Evolutionary conservation across 2,888 invertebrate species (phyloP).

Genomic region (Rotaria macrura): DNA sequence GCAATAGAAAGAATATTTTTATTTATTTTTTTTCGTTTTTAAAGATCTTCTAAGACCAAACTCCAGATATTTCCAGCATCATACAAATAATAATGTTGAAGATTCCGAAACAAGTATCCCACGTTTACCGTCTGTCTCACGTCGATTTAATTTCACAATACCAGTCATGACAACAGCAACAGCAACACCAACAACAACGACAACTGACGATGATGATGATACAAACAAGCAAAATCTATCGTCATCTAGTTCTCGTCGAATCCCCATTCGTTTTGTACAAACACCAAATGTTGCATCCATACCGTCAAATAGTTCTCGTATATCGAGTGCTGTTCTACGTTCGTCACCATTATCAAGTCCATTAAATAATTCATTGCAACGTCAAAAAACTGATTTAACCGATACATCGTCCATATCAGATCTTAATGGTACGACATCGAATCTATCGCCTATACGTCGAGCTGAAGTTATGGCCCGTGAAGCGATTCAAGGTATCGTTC

Average conservation of each 20-base stretch:
- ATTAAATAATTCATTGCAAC: background rate
- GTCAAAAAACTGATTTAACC: background rate
- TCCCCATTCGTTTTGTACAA: background rate
- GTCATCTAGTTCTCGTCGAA: background rate
- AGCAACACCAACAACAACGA: background rate
- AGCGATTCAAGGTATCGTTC: constrained; percentile 4
- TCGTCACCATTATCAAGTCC: background rate
- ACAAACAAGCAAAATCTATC: background rate
- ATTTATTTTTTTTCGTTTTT: background rate
- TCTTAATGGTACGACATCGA: background rate
- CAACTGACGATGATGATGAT: background rate
- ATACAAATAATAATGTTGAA: background rate
- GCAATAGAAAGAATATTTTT: background rate
- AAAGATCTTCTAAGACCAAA: background rate
- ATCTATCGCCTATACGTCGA: background rate
- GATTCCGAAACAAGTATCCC: background rate
- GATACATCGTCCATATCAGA: background rate
- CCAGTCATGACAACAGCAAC: background rate
- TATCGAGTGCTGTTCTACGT: background rate
- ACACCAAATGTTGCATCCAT: background rate
- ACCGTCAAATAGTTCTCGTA: background rate
- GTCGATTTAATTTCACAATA: background rate
- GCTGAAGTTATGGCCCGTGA: constrained; percentile 18
- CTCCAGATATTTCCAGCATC: background rate
- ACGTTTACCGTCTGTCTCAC: background rate